phyloP scores from a whole-genome alignment of 2,113 vertebrate genomes.

The Parus major region DNA sequence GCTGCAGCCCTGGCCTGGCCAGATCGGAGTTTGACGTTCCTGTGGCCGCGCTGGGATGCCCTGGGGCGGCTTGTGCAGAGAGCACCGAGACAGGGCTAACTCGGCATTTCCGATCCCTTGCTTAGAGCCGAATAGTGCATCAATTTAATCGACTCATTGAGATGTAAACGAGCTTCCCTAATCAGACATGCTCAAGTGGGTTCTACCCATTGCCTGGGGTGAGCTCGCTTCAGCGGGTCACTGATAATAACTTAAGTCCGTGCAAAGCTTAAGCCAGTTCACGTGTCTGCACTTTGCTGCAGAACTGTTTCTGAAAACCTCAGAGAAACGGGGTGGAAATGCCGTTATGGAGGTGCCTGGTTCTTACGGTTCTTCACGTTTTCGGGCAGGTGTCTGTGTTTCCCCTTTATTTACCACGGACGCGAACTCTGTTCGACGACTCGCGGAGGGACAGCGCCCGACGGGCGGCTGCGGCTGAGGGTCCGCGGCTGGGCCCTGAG shows the following conservation, averaged over 20 bases:
- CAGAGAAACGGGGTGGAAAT: not conserved
- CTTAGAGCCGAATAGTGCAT: not conserved
- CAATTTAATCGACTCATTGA: not conserved
- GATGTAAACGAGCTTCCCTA: not conserved
- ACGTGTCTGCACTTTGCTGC: not conserved
- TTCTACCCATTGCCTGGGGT: not conserved
- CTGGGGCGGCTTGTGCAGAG: not conserved
- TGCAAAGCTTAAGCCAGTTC: not conserved
- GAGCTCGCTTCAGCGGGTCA: not conserved
- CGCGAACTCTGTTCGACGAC: accelerated
- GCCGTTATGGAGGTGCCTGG: not conserved
- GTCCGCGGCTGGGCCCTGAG: not conserved
- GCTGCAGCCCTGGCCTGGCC: not conserved
- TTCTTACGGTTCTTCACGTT: not conserved
- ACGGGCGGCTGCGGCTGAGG: not conserved
- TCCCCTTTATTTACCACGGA: not conserved
- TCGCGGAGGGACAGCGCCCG: not conserved
- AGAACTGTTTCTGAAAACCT: not conserved
- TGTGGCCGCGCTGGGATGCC: not conserved
- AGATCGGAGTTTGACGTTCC: accelerated
- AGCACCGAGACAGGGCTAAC: not conserved
- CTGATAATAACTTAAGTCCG: not conserved
- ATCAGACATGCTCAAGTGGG: not conserved
- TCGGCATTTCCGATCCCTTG: not conserved
- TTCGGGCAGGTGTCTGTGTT: not conserved